Base-by-base conservation (phyloP, 1,140 invertebrate genomes). In the Coelopa frigida region DNA sequence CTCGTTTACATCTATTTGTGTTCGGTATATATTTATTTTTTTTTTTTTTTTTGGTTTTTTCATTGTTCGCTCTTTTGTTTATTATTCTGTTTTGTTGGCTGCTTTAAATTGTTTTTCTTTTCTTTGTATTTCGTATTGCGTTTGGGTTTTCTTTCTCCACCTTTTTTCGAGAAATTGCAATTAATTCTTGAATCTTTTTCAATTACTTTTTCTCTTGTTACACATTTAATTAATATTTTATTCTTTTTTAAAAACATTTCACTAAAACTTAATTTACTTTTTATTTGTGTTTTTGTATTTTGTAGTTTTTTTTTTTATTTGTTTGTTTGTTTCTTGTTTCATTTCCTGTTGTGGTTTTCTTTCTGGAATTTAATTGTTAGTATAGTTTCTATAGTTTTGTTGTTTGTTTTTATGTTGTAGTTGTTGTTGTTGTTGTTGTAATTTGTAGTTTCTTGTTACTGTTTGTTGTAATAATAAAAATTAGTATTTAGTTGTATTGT, bases 81-180 rank as follows among this genome's bases (percentile, higher is more conserved):
- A 35, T 20, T 35, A 35, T 5, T 6, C 20, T 43, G 14, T 42
- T 42, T 24, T 42, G 32, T 29, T 42, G n/a, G 31, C 26, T 31
- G 27, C 26, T 43, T n/a, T 43, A 43, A 43, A 43, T 43, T 43
- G 33, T 43, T 43, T 32, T 43, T 43, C 7, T 20, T 31, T 43
- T 20, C 23, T 10, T 27, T 41, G 26, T 40, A 17, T 23, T 41
- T 41, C n/a, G 12, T 27, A 14, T 10, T 41, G 31, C 17, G n/a
- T 3, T 33, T 10, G 20, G 17, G n/a, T n/a, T n/a, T n/a, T n/a
- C n/a, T n/a, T n/a, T n/a, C n/a, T n/a, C n/a, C n/a, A n/a, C n/a
- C n/a, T n/a, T n/a, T n/a, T n/a, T n/a, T n/a, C n/a, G n/a, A n/a
- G n/a, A n/a, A n/a, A n/a, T n/a, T n/a, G n/a, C n/a, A 10, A 29